Evolutionary conservation across 2,113 vertebrate species (phyloP).

Genomic region (Phyllopteryx taeniolatus): DNA sequence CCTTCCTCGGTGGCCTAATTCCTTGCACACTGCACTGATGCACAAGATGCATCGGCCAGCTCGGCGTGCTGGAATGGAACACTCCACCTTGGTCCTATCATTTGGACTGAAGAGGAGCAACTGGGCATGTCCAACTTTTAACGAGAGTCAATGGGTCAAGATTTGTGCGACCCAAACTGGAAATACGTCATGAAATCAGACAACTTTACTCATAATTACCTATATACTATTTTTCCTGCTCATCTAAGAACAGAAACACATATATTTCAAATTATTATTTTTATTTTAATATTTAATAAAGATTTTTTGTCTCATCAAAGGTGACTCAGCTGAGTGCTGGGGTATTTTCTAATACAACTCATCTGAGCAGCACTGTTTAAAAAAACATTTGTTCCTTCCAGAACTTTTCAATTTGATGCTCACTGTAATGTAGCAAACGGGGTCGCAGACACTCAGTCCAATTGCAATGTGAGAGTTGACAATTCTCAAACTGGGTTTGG

Average conservation of each 20-base stretch:
- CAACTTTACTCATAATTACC: not conserved
- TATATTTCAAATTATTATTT: not conserved
- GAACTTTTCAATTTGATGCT: constrained; percentile 2
- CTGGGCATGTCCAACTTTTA: no score
- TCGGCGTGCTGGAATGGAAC: no score
- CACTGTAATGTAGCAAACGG: constrained; percentile 1
- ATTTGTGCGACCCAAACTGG: no score
- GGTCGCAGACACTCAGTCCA: constrained; percentile 8
- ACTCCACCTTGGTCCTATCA: no score
- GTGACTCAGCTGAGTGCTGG: not conserved
- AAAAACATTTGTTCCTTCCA: not conserved
- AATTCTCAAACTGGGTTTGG: constrained; percentile 34
- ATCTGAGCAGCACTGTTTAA: not conserved
- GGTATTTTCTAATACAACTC: not conserved
- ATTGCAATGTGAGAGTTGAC: constrained; percentile 13
- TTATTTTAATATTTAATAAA: not conserved
- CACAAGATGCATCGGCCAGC: no score
- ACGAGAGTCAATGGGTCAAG: no score
- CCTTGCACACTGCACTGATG: not conserved
- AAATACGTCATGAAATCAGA: no score
- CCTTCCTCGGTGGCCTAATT: not conserved
- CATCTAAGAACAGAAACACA: not conserved
- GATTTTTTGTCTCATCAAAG: not conserved
- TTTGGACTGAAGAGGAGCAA: not conserved
- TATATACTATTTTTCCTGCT: not conserved